phyloP scores from a whole-genome alignment of 2,888 invertebrate genomes.

The Coelinius sp. region DNA sequence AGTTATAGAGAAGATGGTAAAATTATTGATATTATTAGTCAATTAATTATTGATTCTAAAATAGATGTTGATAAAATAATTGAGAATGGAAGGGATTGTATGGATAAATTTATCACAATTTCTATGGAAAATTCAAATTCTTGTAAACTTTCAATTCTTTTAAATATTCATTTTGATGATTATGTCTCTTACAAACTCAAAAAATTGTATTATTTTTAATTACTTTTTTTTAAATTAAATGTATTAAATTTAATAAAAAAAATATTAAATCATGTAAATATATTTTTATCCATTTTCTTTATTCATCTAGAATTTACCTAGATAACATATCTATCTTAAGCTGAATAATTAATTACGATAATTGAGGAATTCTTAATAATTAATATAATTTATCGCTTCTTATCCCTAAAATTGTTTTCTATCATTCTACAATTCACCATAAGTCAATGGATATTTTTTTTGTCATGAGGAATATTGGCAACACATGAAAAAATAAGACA shows the following conservation, averaged over 20 bases:
- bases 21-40: conserved; percentile 49
- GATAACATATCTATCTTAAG: conserved; percentile 14
- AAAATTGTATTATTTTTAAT: no score
- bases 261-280: no score
- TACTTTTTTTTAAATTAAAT: no score
- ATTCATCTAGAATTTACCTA: conserved; percentile 12
- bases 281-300: no score
- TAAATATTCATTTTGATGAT: conserved; percentile 49
- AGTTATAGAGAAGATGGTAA: conserved; percentile 72
- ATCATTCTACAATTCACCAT: conserved; percentile 8
- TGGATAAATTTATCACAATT: conserved; percentile 43
- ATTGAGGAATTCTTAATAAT: conserved; percentile 26
- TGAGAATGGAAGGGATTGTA: background rate
- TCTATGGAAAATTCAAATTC: conserved; percentile 40
- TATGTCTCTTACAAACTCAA: conserved; percentile 51
- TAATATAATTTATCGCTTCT: conserved; percentile 32
- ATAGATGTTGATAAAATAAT: conserved; percentile 35
- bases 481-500: background rate
- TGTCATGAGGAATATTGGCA: background rate
- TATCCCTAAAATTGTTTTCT: conserved; percentile 6
- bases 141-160: conserved; percentile 45
- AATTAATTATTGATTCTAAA: background rate
- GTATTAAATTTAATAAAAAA: no score
- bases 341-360: conserved; percentile 14
- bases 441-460: background rate